Conservation (phyloP, 2,888 invertebrate species). For the Odontothrips loti region DNA sequence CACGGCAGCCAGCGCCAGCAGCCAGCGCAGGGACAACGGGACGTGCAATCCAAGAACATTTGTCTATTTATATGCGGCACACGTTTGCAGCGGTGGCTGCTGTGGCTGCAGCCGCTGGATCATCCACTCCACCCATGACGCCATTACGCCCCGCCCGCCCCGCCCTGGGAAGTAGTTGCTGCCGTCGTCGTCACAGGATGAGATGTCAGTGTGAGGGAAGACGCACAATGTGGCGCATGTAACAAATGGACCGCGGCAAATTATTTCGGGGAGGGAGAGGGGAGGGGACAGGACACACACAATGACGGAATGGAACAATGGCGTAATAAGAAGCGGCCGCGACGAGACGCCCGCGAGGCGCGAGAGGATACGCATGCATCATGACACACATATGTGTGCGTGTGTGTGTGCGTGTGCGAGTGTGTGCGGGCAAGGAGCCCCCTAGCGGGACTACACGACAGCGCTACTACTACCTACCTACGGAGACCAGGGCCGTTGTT, state of each 20-base stretch:
- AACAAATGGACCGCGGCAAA: slow-evolving; percentile 1
- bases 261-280: slow-evolving; percentile 30
- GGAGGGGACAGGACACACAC: slow-evolving; percentile 28
- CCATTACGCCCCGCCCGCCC: no score
- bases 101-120: no score
- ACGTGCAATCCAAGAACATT: no score
- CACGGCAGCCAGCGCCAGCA: no score
- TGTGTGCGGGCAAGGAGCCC: not conserved
- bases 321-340: slow-evolving; percentile 26
- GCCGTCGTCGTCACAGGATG: no score
- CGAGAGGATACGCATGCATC: slow-evolving; percentile 5
- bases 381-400: not conserved
- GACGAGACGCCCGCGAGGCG: not conserved
- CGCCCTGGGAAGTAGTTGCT: no score
- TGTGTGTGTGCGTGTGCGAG: not conserved
- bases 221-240: not conserved
- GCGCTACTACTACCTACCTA: not conserved
- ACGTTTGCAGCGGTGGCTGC: no score
- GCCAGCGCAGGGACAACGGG: no score
- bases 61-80: no score
- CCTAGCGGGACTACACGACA: not conserved
- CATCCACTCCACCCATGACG: no score
- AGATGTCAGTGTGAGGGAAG: no score
- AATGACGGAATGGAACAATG: not conserved
- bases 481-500: not conserved